Base-by-base conservation (phyloP, 2,113 vertebrate species). In the Neolamprologus sp. region DNA sequence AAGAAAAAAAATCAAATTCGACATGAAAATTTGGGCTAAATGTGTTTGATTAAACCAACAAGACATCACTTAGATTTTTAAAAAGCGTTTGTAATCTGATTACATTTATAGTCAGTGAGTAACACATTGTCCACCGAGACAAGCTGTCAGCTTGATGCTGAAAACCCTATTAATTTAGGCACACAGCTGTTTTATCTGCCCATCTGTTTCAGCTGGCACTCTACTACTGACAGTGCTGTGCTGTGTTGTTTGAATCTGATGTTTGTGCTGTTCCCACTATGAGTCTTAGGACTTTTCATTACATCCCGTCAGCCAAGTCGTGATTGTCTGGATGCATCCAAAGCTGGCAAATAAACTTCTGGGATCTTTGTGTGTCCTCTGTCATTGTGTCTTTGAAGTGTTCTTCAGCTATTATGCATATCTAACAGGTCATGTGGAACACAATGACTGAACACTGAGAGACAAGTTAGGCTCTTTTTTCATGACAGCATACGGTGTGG, bases 171-270 rank as follows among this genome's bases (percentile, higher is more conserved):
- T 93, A 85, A 93, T 92, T 89, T 85, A 88, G 88, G 80, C 42
- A 10, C 82, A 88, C 90, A 93, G 87, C 90, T 92, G 90, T 90
- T 94, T 85, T 82, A 82, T 89, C 80, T 81, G 86, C 85, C 90
- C 93, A 89, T 94, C 94, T 94, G 91, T 84, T 89, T 87, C 28
- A 81, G 87, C 89, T 88, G 89, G 84, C 85, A 73, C 80, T 26
- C 63, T 16, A 58, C 31, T n/a, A 28, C 73, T 81, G 57, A 80
- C 75, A 26, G 12, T 11, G 79, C 33, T 53, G 5, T 4, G 42
- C 35, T 82, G 57, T 37, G 87, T 80, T 26, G 86, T 87, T 54
- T 82, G 79, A 89, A 68, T 87, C 57, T 47, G 80, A 83, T 45
- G 57, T 60, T 6, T 60, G 86, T 83, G 80, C 60, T 85, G 83